Evolutionary conservation across 2,888 invertebrate genomes (phyloP).

Genomic region (Nesidiocoris tenuis): DNA sequence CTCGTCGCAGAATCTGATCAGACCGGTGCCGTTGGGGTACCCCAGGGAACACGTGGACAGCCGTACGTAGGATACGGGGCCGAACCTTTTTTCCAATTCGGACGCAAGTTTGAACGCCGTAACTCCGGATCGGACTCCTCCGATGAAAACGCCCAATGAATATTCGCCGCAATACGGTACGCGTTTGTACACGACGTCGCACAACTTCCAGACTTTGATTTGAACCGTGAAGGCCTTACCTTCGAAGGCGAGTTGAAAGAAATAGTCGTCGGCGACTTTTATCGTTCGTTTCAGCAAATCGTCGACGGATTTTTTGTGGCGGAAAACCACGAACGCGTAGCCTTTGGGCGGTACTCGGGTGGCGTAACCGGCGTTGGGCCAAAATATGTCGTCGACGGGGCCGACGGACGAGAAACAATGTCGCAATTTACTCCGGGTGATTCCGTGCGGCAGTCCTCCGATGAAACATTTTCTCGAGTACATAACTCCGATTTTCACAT

Average conservation of each 20-base stretch:
- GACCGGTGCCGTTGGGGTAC: slow-evolving; percentile 20
- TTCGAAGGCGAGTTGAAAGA: not conserved
- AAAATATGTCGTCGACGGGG: not conserved
- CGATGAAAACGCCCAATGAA: slow-evolving; percentile 17
- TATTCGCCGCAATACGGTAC: not conserved
- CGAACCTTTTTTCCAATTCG: not conserved
- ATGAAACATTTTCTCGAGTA: slow-evolving; percentile 25
- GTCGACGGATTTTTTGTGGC: not conserved
- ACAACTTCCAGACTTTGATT: slow-evolving; percentile 23
- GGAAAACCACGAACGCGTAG: slow-evolving; percentile 24
- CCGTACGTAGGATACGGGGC: not conserved
- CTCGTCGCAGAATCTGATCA: slow-evolving; percentile 4
- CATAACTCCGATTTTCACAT: not conserved
- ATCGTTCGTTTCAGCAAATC: not conserved
- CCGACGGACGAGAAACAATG: not conserved
- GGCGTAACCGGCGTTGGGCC: not conserved
- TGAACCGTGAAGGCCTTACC: not conserved
- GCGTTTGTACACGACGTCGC: not conserved
- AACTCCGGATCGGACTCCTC: slow-evolving; percentile 25
- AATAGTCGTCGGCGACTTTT: not conserved
- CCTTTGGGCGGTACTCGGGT: slow-evolving; percentile 4
- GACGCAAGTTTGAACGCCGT: not conserved
- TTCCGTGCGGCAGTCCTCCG: slow-evolving; percentile 18
- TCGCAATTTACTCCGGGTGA: not conserved
- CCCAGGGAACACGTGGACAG: slow-evolving; percentile 9